These are phyloP conservation scores for Leptatherina wallacei DNA, from an alignment of 2,797 vertebrate species.

Conservation along the genomic window DNA sequence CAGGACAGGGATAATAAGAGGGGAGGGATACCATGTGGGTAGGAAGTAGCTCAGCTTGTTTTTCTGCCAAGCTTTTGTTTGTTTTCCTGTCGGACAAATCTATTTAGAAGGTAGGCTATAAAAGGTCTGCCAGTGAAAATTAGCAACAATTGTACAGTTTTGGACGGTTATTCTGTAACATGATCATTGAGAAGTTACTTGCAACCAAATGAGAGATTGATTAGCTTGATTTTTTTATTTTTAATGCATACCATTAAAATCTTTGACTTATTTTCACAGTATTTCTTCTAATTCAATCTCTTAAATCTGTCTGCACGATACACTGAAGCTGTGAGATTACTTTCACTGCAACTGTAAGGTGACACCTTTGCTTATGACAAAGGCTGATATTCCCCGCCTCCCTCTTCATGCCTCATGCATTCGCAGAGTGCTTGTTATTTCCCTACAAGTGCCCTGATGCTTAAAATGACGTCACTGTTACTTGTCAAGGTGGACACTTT, in stretches of 20 bases:
- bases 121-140: conserved; percentile 58
- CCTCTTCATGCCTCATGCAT: conserved; percentile 13
- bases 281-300: conserved; percentile 9
- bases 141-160: conserved; percentile 47
- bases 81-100: conserved; percentile 75
- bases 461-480: conserved; percentile 42
- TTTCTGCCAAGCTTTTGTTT: conserved; percentile 77
- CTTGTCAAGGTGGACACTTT: conserved; percentile 46
- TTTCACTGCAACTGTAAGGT: conserved; percentile 44
- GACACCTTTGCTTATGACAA: conserved; percentile 52
- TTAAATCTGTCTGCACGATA: conserved; percentile 3
- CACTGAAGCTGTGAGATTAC: background rate
- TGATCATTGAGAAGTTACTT: conserved; percentile 34
- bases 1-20: conserved; percentile 71
- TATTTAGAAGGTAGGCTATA: conserved; percentile 65
- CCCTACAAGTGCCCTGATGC: conserved; percentile 51
- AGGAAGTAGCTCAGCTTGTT: conserved; percentile 77
- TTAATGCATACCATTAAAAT: background rate
- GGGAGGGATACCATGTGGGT: conserved; percentile 65
- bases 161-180: conserved; percentile 54
- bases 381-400: conserved; percentile 6
- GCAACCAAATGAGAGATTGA: conserved; percentile 47
- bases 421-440: conserved; percentile 34
- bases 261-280: background rate
- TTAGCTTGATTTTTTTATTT: conserved; percentile 17